Percentiles rank a stretch among this genome's conserved stretches.
Conservation (phyloP, 1,140 invertebrate genomes). For the Drosophila suzukii region DNA sequence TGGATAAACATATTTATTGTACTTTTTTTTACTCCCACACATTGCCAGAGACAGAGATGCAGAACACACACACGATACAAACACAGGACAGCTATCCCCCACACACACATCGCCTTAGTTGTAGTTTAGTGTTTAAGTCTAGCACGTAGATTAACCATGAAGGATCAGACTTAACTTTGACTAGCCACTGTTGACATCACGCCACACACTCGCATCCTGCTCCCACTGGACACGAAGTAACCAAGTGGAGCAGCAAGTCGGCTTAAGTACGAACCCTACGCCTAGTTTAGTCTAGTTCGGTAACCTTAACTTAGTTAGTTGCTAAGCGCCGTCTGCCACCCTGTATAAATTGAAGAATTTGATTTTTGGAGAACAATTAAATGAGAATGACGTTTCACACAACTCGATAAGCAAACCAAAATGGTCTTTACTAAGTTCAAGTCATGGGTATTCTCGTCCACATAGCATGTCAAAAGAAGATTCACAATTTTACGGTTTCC, state of each 20-base stretch:
- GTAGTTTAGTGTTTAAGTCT: conserved; percentile 29
- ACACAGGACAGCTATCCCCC: conserved; percentile 8
- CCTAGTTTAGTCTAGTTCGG: conserved; percentile 27
- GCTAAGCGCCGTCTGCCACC: conserved; percentile 27
- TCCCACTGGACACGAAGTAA: conserved; percentile 2
- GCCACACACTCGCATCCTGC: conserved; percentile 5
- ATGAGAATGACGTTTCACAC: conserved; percentile 9
- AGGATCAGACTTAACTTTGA: conserved; percentile 35
- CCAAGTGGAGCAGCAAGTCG: conserved; percentile 19
- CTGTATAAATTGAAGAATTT: conserved; percentile 47
- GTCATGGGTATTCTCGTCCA: too few species aligned
- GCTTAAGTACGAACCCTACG: conserved; percentile 34
- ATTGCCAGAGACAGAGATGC: conserved; percentile 22
- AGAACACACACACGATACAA: conserved; percentile 1
- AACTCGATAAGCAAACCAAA: not conserved
- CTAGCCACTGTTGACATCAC: conserved; percentile 50
- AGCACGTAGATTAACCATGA: conserved; percentile 30
- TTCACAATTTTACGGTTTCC: too few species aligned
- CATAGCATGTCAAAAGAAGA: too few species aligned
- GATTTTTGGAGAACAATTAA: conserved; percentile 39
- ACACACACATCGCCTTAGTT: conserved; percentile 32
- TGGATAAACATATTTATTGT: conserved; percentile 69
- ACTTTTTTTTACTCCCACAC: conserved; percentile 66
- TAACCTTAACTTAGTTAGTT: conserved; percentile 32
- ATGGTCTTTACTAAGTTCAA: not conserved